Evolutionary conservation across 2,797 vertebrate genomes (phyloP).

Genomic region (Australoheros facetus): DNA sequence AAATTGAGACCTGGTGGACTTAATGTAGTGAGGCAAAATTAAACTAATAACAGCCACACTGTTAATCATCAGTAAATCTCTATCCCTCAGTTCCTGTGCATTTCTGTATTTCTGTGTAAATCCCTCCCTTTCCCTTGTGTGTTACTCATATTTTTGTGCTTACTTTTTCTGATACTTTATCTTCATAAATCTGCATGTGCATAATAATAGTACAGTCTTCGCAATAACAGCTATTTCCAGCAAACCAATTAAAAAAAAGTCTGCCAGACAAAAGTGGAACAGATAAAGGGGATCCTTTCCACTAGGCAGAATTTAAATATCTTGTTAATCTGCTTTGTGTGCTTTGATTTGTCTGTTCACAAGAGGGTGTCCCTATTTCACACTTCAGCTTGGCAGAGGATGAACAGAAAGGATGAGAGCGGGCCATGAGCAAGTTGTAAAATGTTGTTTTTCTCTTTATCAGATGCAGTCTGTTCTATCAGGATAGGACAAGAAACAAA

Average conservation of each 20-base stretch:
- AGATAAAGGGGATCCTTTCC: conserved; percentile 40
- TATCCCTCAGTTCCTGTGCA: neutral
- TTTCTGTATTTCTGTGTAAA: neutral
- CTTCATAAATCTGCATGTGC: neutral
- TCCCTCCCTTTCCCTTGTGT: neutral
- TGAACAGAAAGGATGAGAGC: neutral
- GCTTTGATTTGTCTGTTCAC: conserved; percentile 25
- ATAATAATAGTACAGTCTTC: neutral
- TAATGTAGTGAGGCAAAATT: neutral
- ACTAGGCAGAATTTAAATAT: conserved; percentile 43
- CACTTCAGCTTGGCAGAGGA: conserved; percentile 7
- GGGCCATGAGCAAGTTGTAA: neutral
- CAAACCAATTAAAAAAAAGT: conserved; percentile 27
- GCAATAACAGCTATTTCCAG: conserved; percentile 14
- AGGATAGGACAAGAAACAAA: neutral
- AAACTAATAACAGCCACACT: neutral
- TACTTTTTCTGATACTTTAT: neutral
- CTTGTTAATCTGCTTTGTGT: conserved; percentile 40
- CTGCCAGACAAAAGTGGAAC: conserved; percentile 6
- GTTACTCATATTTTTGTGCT: neutral
- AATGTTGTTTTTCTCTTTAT: conserved; percentile 25
- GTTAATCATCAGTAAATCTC: conserved; percentile 1
- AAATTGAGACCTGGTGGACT: neutral
- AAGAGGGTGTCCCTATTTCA: conserved; percentile 23
- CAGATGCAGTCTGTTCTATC: neutral